Base-by-base conservation (phyloP, 2,113 vertebrate genomes). In the Colaptes auratus region DNA sequence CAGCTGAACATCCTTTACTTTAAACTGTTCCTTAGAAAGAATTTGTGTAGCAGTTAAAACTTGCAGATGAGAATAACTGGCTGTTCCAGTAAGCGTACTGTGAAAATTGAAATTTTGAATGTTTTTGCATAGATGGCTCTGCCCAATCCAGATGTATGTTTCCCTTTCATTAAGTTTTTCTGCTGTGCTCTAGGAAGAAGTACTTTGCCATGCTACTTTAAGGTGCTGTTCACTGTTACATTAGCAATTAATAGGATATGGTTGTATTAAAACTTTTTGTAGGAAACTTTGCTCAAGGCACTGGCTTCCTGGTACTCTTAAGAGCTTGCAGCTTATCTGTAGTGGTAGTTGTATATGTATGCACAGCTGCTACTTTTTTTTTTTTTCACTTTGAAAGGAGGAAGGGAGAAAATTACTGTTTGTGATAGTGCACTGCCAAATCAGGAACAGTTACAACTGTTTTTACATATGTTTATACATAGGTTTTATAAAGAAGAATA, bases 1-100 rank as follows among this genome's bases (percentile, higher is more conserved):
- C 84, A 92, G 89, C 89, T 96, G 89, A 95, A 86, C 65, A 88
- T 85, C 84, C 75, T 93, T 95, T 85, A 39, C 55, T 93, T 95
- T 78, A 95, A 86, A 91, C 64, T 91, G 23, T 92, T 96, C 14
- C 28, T 93, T 90, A 95, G 67, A 80, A 94, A 61, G 48, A 90
- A 92, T 85, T 95, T 91, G 23, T 87, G 6, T 67, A 64, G 42
- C 82, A 80, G 56, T 69, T 95, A 88, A 55, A 77, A 71, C 39
- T 55, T 67, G 74, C 46, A 83, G 65, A 71, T 82, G 67, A 82
- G 64, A 55, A 46, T 27, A 65, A 20, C n/a, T 77, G 28, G 18
- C 23, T 59, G 10, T 92, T 89, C n/a, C 67, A 82, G 75, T 30
- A 4, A 86, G 12, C 2, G 0, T 42, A 63, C 20, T 67, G 18